These are phyloP conservation scores for Piprites chloris DNA, from an alignment of 2,113 vertebrate species.

Conservation along the genomic window DNA sequence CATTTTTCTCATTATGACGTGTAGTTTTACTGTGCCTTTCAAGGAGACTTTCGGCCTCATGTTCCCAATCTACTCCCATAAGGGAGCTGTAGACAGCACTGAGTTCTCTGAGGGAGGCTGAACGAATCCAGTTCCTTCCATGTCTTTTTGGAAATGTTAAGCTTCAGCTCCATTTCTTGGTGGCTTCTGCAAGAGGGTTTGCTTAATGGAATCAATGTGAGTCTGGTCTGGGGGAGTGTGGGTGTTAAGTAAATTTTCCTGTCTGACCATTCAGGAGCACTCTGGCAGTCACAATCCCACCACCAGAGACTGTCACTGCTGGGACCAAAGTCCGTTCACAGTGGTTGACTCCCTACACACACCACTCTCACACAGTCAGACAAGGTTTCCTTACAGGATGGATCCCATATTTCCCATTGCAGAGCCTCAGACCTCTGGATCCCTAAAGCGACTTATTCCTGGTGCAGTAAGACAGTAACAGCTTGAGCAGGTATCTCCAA, in stretches of 20 bases:
- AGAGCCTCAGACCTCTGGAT: background rate
- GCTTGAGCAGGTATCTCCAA: background rate
- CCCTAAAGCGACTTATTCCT: background rate
- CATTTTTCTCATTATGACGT: background rate
- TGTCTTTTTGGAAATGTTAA: background rate
- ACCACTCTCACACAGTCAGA: accelerated
- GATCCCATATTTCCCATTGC: background rate
- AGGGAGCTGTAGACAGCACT: background rate
- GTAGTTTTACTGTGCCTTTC: background rate
- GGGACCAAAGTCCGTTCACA: background rate
- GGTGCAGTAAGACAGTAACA: background rate
- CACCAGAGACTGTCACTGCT: background rate
- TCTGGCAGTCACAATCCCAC: background rate
- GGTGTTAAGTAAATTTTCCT: background rate
- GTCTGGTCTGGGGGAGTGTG: background rate
- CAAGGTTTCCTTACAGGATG: background rate
- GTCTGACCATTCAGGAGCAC: background rate
- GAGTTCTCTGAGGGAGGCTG: background rate
- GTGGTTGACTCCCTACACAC: no score
- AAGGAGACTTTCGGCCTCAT: background rate
- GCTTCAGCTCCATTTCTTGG: background rate
- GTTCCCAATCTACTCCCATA: accelerated
- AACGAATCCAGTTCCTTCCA: background rate
- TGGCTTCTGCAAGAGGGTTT: background rate
- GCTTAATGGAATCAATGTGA: background rate